Evolutionary conservation across 2,113 vertebrate genomes (phyloP), one percentile per base, ranked within the genome.

Genomic region (Chloroceryle aenea): DNA sequence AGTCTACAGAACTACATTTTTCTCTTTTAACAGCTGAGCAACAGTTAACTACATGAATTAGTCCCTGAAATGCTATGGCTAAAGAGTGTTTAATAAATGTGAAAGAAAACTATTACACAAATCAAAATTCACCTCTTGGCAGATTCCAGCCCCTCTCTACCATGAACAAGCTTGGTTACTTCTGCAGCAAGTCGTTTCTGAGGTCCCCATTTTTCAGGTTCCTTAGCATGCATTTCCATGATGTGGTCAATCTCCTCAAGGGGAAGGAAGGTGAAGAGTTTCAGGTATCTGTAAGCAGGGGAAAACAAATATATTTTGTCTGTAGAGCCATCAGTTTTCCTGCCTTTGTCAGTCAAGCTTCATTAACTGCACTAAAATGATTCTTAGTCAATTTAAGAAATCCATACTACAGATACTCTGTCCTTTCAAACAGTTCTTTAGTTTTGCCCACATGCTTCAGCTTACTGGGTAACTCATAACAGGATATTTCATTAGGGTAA

Each of bases 141-240:
- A 55, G 98, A 99, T 88, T 99, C 98, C 9, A 99, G 96, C 13
- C 99, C 99, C 40, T 99, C 99, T 93, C 98, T 99, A 7, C 99
- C 99, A 62, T 99, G 99, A 79, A 99, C 99, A 43, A 99, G 98
- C 80, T 99, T 99, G 16, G 99, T 99, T 69, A 99, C 99, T 97
- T 99, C 99, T 12, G 99, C 98, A 17, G 99, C 99, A 73, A 99
- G 98, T 17, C 99, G 98, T 84, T 99, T 99, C 67, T 99, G 99
- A 36, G 99, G 98, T 17, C 96, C 96, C 48, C 99, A 97, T 94
- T 98, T 99, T 61, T 98, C 98, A 19, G 99, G 99, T 85, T 99
- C 99, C 92, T 96, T 98, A 55, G 94, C 75, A 38, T 99, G 99
- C 92, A 98, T 98, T 92, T 99, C 98, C 99, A 99, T 99, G 52